Base-by-base conservation (phyloP, 2,888 invertebrate species). In the Tetropium fuscum region DNA sequence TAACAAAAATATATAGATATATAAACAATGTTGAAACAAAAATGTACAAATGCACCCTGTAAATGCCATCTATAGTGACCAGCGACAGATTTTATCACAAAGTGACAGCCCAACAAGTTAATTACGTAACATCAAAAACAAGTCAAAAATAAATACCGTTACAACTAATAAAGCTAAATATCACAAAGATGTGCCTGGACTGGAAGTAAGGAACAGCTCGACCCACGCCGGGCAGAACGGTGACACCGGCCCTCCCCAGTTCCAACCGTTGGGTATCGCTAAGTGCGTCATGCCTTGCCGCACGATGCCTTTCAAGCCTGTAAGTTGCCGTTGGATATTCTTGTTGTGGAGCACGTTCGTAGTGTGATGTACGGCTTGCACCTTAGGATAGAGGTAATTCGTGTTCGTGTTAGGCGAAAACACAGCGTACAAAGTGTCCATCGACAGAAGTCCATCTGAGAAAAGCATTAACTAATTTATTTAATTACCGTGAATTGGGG, bases 201-300 rank as follows among this genome's bases (percentile, higher is more conserved):
- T 70, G 53, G 70, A 69, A 66, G 64, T 70, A n/a, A 77, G 66
- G 67, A 82, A 86, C 53, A 89, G 81, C 78, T 93, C 92, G n/a
- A 87, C 87, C 90, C 91, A 93, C 1, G 92, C 82, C 1, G 93
- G 94, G 71, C 89, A 91, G 79, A 87, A 88, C 27, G 88, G 87
- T 18, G 91, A 91, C 1, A 88, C 91, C 0, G 89, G 85, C 0
- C 93, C 94, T 7, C 92, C 92, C 93, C 92, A 93, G 11, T 86
- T 87, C 93, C 93, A 93, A 2, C 91, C 92, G n/a, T 89, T 85
- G 0, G 93, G 93, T 64, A 94, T 93, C 43, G 92, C 91, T 49
- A 92, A 81, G 74, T 92, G 92, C 57, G 87, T 87, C 34, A 93
- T 81, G 0, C 93, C 93, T 10, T 88, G 86, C 47, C 87, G 84